Conservation (phyloP, 2,113 vertebrate genomes). For the Penelope pileata region DNA sequence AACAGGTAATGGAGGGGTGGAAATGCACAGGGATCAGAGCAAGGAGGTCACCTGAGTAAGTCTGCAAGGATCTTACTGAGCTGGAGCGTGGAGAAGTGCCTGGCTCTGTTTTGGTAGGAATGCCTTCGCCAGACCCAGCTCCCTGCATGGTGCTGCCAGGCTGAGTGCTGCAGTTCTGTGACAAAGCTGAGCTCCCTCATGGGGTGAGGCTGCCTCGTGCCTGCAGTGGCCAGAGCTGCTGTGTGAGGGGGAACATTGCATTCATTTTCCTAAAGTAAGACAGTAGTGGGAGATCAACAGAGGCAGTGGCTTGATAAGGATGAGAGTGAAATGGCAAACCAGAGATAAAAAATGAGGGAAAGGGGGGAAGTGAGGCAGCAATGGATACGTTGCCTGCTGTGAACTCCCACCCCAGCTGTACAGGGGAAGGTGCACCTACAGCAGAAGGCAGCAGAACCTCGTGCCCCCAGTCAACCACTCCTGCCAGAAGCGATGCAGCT, state of each 20-base stretch:
- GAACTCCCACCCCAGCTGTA: not conserved
- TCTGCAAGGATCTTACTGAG: not conserved
- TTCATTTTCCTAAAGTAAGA: not conserved
- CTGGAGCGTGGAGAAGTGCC: not conserved
- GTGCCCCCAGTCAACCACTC: not conserved
- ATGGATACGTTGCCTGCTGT: fast-evolving
- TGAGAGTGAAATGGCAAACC: not conserved
- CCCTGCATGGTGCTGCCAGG: no score
- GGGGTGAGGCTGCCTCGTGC: not conserved
- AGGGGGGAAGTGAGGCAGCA: not conserved
- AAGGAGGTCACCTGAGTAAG: not conserved
- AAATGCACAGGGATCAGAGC: not conserved
- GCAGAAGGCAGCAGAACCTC: not conserved
- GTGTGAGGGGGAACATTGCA: not conserved
- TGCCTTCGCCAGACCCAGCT: no score
- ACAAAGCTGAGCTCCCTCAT: fast-evolving
- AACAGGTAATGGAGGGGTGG: not conserved
- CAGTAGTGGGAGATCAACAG: not conserved
- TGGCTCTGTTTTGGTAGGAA: fast-evolving
- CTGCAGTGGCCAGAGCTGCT: not conserved
- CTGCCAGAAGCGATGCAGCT: not conserved
- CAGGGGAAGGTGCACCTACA: not conserved
- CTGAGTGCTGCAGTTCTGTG: not conserved
- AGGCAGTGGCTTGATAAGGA: not conserved
- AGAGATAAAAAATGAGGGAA: not conserved